phyloP scores from a whole-genome alignment of 2,888 invertebrate species.

The Zele albiditarsus region DNA sequence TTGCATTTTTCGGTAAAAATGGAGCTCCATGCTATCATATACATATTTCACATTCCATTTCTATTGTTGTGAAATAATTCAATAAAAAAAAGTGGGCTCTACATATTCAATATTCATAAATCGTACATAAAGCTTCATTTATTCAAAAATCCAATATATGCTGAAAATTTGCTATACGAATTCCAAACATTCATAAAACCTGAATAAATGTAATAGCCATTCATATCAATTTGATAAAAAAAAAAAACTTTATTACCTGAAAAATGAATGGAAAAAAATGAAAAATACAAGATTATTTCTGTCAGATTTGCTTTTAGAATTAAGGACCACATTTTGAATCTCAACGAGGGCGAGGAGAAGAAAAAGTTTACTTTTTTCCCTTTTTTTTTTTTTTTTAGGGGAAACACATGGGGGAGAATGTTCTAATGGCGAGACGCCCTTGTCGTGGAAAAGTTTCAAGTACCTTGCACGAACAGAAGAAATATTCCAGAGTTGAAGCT shows the following conservation, averaged over 20 bases:
- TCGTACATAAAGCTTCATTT: too few species aligned
- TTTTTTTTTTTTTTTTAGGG: slow-evolving; percentile 27
- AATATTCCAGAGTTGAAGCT: slow-evolving; percentile 17
- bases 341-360: slow-evolving; percentile 16
- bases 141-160: too few species aligned
- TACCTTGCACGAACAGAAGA: slow-evolving; percentile 12
- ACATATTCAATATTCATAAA: too few species aligned
- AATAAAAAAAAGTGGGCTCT: too few species aligned
- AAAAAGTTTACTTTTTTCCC: slow-evolving; percentile 24
- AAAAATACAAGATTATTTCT: not conserved
- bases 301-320: not conserved
- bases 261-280: not conserved
- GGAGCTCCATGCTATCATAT: too few species aligned
- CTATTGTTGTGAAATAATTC: too few species aligned
- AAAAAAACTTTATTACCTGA: not conserved
- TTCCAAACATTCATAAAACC: too few species aligned
- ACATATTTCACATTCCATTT: too few species aligned
- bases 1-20: too few species aligned
- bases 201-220: not conserved
- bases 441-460: slow-evolving; percentile 34
- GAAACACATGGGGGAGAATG: slow-evolving; percentile 5
- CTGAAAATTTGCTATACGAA: too few species aligned
- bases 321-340: slow-evolving; percentile 34
- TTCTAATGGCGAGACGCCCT: slow-evolving; percentile 39
- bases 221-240: not conserved